Evolutionary conservation across 2,888 invertebrate species (phyloP).

Genomic region (Drosophila mulleri): DNA sequence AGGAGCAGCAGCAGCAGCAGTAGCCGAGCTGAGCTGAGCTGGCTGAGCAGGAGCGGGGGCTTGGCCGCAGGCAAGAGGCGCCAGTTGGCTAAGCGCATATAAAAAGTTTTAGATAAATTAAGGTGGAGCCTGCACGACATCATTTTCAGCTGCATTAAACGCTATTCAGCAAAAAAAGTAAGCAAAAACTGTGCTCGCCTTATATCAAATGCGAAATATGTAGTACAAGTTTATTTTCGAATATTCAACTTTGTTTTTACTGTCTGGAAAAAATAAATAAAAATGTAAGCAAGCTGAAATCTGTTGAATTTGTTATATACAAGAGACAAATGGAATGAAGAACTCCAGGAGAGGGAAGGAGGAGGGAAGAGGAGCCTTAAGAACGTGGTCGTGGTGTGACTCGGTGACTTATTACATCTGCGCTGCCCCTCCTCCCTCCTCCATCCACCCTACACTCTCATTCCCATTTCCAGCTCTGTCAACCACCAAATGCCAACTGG

Average conservation of each 20-base stretch:
- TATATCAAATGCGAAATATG: too few species aligned
- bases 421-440: slow-evolving; percentile 33
- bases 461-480: slow-evolving; percentile 16
- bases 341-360: slow-evolving; percentile 4
- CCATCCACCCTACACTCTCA: slow-evolving; percentile 1
- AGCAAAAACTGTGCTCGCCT: background rate
- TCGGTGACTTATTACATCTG: slow-evolving; percentile 76
- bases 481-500: slow-evolving; percentile 48
- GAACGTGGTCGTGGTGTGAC: slow-evolving; percentile 50
- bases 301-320: background rate
- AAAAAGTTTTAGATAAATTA: slow-evolving; percentile 77
- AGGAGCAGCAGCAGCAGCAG: slow-evolving; percentile 51
- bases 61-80: slow-evolving; percentile 48
- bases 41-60: background rate
- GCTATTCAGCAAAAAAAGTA: background rate
- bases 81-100: slow-evolving; percentile 77
- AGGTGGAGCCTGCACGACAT: slow-evolving; percentile 74
- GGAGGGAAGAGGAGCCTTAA: slow-evolving; percentile 26
- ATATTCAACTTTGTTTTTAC: background rate
- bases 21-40: slow-evolving; percentile 14
- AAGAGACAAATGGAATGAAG: slow-evolving; percentile 11
- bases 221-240: background rate
- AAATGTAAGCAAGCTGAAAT: background rate
- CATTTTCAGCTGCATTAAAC: slow-evolving; percentile 60
- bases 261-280: too few species aligned